A percentile compares a stretch with the other conserved stretches of the same genome.
These are phyloP conservation scores for Oryzias javanicus DNA, from an alignment of 2,113 vertebrate species.

Conservation along the genomic window DNA sequence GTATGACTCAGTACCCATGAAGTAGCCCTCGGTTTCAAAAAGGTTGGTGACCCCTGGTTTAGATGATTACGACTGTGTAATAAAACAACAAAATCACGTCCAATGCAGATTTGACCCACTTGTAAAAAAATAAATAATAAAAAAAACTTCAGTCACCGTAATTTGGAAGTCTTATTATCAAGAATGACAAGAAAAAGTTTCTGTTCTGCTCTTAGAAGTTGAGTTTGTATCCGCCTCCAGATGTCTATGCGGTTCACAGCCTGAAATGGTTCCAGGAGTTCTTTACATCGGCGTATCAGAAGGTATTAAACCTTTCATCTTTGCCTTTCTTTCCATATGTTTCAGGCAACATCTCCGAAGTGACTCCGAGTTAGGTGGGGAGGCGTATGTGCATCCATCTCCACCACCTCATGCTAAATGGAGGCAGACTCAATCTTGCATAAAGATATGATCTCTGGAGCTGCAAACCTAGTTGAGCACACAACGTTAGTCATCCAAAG, in stretches of 20 bases:
- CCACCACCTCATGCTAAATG: slow-evolving; percentile 38
- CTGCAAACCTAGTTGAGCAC: slow-evolving; percentile 32
- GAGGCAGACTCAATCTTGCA: slow-evolving; percentile 36
- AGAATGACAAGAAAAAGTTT: too few relatives aligned
- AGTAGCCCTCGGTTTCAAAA: too few relatives aligned
- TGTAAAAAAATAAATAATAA: too few relatives aligned
- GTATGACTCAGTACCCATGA: too few relatives aligned
- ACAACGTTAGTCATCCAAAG: slow-evolving; percentile 48
- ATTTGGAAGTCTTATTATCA: too few relatives aligned
- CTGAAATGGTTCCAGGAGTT: slow-evolving; percentile 7
- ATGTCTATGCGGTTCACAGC: neutral
- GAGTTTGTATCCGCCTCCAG: neutral
- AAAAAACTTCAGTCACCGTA: too few relatives aligned
- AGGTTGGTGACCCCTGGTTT: too few relatives aligned
- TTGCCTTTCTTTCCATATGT: slow-evolving; percentile 26
- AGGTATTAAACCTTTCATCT: slow-evolving; percentile 32
- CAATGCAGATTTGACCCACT: too few relatives aligned
- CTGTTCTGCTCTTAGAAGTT: neutral
- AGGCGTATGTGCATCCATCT: slow-evolving; percentile 7
- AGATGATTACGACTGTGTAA: too few relatives aligned
- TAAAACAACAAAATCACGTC: too few relatives aligned
- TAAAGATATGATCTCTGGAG: slow-evolving; percentile 48
- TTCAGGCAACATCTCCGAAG: slow-evolving; percentile 25
- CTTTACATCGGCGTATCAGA: slow-evolving; percentile 21
- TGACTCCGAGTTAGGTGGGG: slow-evolving; percentile 11